Evolutionary conservation across 2,113 vertebrate species (phyloP).

Genomic region (Astatoreochromis straeleni): DNA sequence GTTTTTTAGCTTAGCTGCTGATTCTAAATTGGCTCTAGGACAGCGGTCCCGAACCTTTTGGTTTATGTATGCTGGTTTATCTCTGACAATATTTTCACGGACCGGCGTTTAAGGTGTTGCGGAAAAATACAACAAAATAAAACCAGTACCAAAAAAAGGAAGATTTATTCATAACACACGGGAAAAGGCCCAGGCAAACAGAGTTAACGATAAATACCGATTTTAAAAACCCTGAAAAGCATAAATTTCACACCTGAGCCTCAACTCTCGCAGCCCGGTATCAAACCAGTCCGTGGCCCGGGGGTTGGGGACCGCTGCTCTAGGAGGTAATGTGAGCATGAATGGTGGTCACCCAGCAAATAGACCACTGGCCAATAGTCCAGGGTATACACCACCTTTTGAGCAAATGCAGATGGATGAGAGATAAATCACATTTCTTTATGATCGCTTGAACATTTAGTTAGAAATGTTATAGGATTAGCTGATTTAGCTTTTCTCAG

Average conservation of each 20-base stretch:
- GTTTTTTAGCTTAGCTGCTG: neutral
- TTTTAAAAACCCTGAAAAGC: neutral
- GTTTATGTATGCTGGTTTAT: neutral
- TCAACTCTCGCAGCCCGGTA: neutral
- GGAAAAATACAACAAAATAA: neutral
- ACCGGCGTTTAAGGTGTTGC: neutral
- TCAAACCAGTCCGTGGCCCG: neutral
- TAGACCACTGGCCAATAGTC: neutral
- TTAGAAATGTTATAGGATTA: neutral
- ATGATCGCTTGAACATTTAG: neutral
- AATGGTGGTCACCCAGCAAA: neutral
- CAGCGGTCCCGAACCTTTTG: neutral
- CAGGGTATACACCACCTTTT: neutral
- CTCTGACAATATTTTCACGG: fast-evolving
- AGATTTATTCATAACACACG: neutral
- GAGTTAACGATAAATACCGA: fast-evolving
- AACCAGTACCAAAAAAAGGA: neutral
- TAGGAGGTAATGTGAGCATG: neutral
- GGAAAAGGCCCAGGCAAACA: neutral
- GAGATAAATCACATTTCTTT: no score
- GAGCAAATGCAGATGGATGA: neutral
- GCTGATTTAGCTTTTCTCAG: neutral
- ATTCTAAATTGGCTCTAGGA: neutral
- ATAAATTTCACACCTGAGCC: neutral
- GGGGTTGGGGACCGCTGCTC: neutral